Conservation (phyloP, 1,140 invertebrate genomes). For the Halesus radiatus region DNA sequence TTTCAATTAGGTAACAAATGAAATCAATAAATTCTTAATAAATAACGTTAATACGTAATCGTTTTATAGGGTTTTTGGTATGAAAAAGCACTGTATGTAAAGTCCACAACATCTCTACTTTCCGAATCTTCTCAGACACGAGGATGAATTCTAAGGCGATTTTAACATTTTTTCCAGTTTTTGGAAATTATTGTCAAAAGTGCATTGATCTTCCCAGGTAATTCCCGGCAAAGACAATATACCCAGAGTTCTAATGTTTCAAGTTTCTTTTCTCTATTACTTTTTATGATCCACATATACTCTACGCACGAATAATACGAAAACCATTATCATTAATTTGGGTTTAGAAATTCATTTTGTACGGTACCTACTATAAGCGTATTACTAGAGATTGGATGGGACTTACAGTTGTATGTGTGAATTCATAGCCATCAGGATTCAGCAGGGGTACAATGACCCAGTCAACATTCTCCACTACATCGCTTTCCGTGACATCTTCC, state of each 20-base stretch:
- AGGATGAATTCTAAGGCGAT: too few species aligned
- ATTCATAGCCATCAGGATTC: constrained; percentile 81
- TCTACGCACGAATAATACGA: too few species aligned
- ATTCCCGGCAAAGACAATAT: not conserved
- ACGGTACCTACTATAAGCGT: too few species aligned
- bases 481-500: constrained; percentile 66
- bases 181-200: not conserved
- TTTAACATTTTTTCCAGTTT: not conserved
- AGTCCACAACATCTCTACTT: not conserved
- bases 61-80: too few species aligned
- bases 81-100: too few species aligned
- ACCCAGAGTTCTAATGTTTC: not conserved
- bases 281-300: too few species aligned
- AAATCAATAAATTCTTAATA: not conserved
- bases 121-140: not conserved
- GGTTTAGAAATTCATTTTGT: too few species aligned
- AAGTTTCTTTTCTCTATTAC: not conserved
- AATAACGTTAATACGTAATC: too few species aligned
- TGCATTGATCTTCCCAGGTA: not conserved
- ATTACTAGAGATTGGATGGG: not conserved
- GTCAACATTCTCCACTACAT: constrained; percentile 74
- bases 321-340: too few species aligned
- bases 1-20: not conserved
- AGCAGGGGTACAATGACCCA: constrained; percentile 77
- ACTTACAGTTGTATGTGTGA: constrained; percentile 65